phyloP scores from a whole-genome alignment of 1,140 invertebrate genomes.

The Mactra quadrangularis region DNA sequence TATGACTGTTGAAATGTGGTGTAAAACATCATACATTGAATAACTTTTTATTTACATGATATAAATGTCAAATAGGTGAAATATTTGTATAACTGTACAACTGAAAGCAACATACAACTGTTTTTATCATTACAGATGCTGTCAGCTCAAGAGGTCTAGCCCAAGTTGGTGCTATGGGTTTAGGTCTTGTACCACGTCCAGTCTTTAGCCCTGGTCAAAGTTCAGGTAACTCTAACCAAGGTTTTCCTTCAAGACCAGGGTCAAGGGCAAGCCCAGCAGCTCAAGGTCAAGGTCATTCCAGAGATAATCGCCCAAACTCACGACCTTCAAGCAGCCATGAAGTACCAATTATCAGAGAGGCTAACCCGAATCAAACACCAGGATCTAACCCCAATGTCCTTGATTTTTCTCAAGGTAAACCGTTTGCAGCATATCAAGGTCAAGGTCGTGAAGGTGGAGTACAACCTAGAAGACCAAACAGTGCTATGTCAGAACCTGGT shows the following conservation, averaged over 20 bases:
- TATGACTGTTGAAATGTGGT: too few relatives aligned
- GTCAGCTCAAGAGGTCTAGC: background rate
- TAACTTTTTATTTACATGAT: too few relatives aligned
- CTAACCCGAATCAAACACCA: constrained; percentile 25
- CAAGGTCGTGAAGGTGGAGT: constrained; percentile 1
- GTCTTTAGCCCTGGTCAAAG: constrained; percentile 46
- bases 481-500: constrained; percentile 70
- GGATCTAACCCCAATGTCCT: constrained; percentile 14
- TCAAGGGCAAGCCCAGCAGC: constrained; percentile 47
- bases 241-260: constrained; percentile 44
- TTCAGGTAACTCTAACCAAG: constrained; percentile 11
- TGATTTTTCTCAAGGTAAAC: constrained; percentile 46
- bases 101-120: too few relatives aligned
- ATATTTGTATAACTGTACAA: too few relatives aligned
- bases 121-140: background rate
- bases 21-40: too few relatives aligned
- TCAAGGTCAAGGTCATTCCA: background rate
- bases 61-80: too few relatives aligned
- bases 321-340: constrained; percentile 37
- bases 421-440: constrained; percentile 2
- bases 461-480: constrained; percentile 61
- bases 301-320: constrained; percentile 29
- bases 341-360: constrained; percentile 61
- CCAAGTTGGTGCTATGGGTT: constrained; percentile 38
- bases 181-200: constrained; percentile 27